Evolutionary conservation across 2,797 vertebrate species (phyloP).

Genomic region (Fistularia commersonii): DNA sequence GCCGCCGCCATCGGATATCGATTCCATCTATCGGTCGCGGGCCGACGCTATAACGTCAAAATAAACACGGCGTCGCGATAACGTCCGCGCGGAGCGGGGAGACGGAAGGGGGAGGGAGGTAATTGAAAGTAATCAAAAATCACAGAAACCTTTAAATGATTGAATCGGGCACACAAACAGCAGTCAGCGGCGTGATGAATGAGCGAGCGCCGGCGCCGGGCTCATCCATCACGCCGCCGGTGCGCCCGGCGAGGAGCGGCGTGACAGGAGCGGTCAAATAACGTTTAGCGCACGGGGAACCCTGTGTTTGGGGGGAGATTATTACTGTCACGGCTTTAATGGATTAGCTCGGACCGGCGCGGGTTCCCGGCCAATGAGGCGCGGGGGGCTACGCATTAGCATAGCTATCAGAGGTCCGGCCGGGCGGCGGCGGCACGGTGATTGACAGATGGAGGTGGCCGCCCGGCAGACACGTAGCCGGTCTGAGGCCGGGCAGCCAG

Average conservation of each 20-base stretch:
- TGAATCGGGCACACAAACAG: slow-evolving; percentile 52
- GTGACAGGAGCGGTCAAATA: slow-evolving; percentile 77
- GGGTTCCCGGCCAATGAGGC: slow-evolving; percentile 61
- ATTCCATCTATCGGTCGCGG: too few species aligned
- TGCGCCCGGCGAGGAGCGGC: slow-evolving; percentile 53
- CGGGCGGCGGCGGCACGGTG: slow-evolving; percentile 63
- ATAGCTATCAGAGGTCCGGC: slow-evolving; percentile 75
- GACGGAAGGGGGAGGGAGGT: too few species aligned
- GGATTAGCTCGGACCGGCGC: slow-evolving; percentile 69
- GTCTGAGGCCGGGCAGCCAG: slow-evolving; percentile 63
- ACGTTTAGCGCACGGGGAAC: slow-evolving; percentile 73
- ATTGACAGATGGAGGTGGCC: slow-evolving; percentile 74
- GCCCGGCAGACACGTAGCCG: slow-evolving; percentile 63
- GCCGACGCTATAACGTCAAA: too few species aligned
- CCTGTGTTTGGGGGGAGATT: slow-evolving; percentile 71
- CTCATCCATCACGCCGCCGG: slow-evolving; percentile 72
- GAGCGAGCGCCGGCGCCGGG: slow-evolving; percentile 36
- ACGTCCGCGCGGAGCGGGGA: too few species aligned
- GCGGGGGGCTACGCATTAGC: slow-evolving; percentile 60
- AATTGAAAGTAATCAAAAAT: slow-evolving; percentile 55
- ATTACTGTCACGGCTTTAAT: slow-evolving; percentile 76
- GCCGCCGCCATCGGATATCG: too few species aligned
- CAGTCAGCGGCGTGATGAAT: slow-evolving; percentile 67
- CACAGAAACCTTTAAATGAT: slow-evolving; percentile 44
- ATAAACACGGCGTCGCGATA: too few species aligned